A percentile compares a stretch with the other conserved stretches of the same genome.
Conservation (phyloP, 1,140 invertebrate genomes). For the Zaprionus africanus region DNA sequence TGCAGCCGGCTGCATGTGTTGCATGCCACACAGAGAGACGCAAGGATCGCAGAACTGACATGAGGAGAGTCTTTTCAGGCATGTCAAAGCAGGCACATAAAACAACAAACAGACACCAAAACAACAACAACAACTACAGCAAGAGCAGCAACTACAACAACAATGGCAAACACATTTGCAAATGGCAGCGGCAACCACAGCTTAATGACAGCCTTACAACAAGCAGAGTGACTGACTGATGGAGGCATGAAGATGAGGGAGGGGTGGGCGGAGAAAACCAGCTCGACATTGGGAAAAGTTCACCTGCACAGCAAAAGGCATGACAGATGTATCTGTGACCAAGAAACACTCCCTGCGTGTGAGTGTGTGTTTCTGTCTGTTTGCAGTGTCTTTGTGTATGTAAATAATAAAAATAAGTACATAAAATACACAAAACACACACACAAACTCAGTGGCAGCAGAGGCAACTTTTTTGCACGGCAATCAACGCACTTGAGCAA, state of each 20-base stretch:
- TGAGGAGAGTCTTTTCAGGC: constrained; percentile 68
- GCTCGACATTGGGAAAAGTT: constrained; percentile 65
- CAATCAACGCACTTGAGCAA: constrained; percentile 81
- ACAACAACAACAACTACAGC: constrained; percentile 48
- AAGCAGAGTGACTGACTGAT: not conserved
- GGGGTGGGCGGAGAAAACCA: not conserved
- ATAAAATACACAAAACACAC: constrained; percentile 56
- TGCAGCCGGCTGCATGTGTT: constrained; percentile 21
- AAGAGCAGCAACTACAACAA: constrained; percentile 49
- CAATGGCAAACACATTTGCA: constrained; percentile 79
- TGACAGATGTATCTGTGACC: constrained; percentile 48
- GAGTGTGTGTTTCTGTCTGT: constrained; percentile 9
- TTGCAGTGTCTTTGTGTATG: constrained; percentile 35
- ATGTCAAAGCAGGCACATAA: constrained; percentile 66
- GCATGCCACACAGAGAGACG: constrained; percentile 4
- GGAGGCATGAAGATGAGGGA: not conserved
- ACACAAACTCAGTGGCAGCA: constrained; percentile 19
- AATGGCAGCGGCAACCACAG: constrained; percentile 76
- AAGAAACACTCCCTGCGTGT: constrained; percentile 9
- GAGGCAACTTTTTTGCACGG: constrained; percentile 73
- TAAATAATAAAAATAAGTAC: constrained; percentile 77
- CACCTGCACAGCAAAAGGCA: constrained; percentile 69
- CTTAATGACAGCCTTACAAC: constrained; percentile 72
- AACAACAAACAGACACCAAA: constrained; percentile 31
- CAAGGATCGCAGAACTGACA: constrained; percentile 49